Conservation (phyloP, 2,888 invertebrate genomes). For the Cephalotes varians region DNA sequence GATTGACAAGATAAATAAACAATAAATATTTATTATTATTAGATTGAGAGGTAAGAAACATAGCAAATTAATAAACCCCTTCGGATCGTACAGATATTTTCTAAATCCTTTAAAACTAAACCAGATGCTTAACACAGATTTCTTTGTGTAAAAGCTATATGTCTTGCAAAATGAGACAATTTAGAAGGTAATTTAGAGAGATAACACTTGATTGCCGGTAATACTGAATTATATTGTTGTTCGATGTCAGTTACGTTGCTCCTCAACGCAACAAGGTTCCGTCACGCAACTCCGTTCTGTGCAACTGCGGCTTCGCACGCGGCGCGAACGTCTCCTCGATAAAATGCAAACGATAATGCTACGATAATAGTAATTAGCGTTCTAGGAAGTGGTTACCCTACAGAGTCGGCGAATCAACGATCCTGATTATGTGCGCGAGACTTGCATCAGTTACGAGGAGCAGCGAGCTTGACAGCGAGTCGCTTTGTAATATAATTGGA, state of each 20-base stretch:
- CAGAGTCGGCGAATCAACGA: constrained; percentile 56
- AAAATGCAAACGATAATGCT: constrained; percentile 61
- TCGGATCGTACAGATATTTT: neutral
- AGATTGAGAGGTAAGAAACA: neutral
- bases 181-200: neutral
- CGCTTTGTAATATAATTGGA: constrained; percentile 29
- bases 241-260: neutral
- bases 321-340: constrained; percentile 52
- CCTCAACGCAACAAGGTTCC: neutral
- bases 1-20: neutral
- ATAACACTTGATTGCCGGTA: neutral
- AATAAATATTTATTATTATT: constrained; percentile 5
- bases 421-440: constrained; percentile 48
- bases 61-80: neutral
- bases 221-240: neutral
- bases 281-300: constrained; percentile 7
- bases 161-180: neutral
- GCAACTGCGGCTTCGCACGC: constrained; percentile 7
- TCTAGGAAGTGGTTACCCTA: constrained; percentile 73
- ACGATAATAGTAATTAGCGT: constrained; percentile 71
- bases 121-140: neutral
- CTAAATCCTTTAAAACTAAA: neutral
- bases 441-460: neutral
- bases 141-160: neutral
- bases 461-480: constrained; percentile 6